Evolutionary conservation across 2,797 vertebrate genomes (phyloP).

Genomic region (Chrysocyon brachyurus): DNA sequence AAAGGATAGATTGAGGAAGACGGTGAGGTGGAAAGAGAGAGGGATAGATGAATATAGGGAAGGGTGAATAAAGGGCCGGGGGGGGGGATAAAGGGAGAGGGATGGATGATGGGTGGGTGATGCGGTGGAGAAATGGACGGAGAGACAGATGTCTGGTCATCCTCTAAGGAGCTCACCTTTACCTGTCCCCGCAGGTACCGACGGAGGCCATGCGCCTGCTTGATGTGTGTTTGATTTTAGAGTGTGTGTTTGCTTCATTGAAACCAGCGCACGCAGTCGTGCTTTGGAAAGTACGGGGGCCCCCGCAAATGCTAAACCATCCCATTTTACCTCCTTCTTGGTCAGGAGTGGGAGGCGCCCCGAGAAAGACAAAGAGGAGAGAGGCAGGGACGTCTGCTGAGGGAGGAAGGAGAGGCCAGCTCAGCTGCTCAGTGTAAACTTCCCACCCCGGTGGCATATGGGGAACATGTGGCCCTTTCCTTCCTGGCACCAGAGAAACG

Average conservation of each 20-base stretch:
- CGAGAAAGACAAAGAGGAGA: conserved; percentile 27
- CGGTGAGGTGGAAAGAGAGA: not conserved
- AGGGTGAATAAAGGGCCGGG: not conserved
- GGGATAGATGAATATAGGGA: not conserved
- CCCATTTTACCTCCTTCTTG: not conserved
- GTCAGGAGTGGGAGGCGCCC: not conserved
- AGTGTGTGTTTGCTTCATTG: not conserved
- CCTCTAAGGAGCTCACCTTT: not conserved
- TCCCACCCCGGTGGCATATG: conserved; percentile 71
- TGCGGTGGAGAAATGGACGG: not conserved
- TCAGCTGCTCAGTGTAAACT: conserved; percentile 49
- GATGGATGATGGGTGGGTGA: too few species aligned
- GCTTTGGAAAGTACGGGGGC: not conserved
- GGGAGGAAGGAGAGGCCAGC: not conserved
- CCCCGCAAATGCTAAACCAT: not conserved
- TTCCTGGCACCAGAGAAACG: conserved; percentile 33
- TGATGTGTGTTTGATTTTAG: not conserved
- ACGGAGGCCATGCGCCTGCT: rapidly evolving
- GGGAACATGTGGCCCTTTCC: conserved; percentile 69
- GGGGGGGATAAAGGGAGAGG: not conserved
- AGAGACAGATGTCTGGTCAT: not conserved
- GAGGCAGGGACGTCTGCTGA: not conserved
- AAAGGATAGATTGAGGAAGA: not conserved
- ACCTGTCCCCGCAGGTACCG: not conserved
- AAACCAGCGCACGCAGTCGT: not conserved